Evolutionary conservation across 2,113 vertebrate species (phyloP).

Genomic region (Microcebus griseorufus): DNA sequence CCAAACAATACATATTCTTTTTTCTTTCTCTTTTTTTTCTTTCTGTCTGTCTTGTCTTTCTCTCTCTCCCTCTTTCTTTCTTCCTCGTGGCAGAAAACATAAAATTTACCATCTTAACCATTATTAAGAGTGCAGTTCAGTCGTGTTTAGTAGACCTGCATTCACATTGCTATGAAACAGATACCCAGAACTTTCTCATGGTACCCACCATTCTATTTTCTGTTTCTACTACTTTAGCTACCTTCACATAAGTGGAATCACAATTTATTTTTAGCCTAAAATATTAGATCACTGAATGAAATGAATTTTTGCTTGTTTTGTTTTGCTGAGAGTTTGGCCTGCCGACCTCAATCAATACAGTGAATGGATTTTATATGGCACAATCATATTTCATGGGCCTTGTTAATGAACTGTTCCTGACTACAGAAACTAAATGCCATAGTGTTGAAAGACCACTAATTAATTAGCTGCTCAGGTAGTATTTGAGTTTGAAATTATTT

Average conservation of each 20-base stretch:
- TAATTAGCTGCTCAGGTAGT: conserved; percentile 67
- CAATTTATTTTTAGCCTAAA: conserved; percentile 33
- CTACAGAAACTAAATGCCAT: conserved; percentile 49
- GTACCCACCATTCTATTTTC: background rate
- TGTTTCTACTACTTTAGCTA: conserved; percentile 11
- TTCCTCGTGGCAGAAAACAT: background rate
- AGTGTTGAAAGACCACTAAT: conserved; percentile 67
- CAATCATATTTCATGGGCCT: conserved; percentile 14
- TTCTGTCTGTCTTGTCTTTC: no score
- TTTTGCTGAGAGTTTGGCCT: background rate
- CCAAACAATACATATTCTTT: background rate
- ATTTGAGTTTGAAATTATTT: conserved; percentile 55
- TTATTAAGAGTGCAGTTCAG: background rate
- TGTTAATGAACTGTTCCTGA: conserved; percentile 54
- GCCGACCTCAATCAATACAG: conserved; percentile 14
- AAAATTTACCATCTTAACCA: background rate
- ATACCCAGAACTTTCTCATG: background rate
- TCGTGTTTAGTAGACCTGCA: background rate
- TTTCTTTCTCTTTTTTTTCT: no score
- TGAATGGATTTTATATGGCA: conserved; percentile 44
- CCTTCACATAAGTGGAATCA: background rate
- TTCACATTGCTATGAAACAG: background rate
- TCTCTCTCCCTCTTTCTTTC: no score
- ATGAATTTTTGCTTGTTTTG: conserved; percentile 25
- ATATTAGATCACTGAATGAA: conserved; percentile 13